Conservation (phyloP, 2,113 vertebrate species). For the Paracanthobrama guichenoti region DNA sequence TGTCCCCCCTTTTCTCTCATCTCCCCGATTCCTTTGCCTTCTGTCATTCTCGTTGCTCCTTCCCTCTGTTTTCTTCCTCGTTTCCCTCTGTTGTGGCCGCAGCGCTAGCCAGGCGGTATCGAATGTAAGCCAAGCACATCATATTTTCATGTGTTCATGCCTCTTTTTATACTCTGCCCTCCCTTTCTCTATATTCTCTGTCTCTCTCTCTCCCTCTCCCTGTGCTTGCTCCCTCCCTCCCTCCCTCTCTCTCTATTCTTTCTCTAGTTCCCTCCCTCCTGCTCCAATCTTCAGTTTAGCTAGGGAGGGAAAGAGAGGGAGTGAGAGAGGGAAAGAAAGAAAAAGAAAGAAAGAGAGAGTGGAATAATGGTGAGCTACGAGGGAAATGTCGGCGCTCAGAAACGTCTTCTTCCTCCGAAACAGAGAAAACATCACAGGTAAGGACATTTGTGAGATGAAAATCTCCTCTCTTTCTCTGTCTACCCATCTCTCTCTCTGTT, state of each 20-base stretch:
- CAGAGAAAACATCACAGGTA: constrained; percentile 41
- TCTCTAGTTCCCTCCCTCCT: constrained; percentile 48
- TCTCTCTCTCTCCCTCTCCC: constrained; percentile 49
- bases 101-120: constrained; percentile 59
- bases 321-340: constrained; percentile 60
- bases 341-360: constrained; percentile 54
- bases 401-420: constrained; percentile 43
- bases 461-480: constrained; percentile 54
- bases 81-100: constrained; percentile 40
- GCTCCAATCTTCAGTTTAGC: constrained; percentile 51
- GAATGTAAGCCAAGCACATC: constrained; percentile 61
- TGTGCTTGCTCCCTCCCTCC: constrained; percentile 24
- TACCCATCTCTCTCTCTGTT: constrained; percentile 39
- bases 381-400: constrained; percentile 53
- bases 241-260: constrained; percentile 38
- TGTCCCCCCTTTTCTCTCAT: constrained; percentile 53
- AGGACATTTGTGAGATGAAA: constrained; percentile 63
- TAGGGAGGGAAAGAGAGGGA: constrained; percentile 65
- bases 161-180: constrained; percentile 42
- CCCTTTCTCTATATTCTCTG: constrained; percentile 48
- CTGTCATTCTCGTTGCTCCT: constrained; percentile 42
- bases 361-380: constrained; percentile 50
- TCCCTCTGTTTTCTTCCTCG: constrained; percentile 41
- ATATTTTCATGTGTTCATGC: constrained; percentile 62
- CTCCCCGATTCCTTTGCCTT: constrained; percentile 64